A percentile compares a stretch with the other conserved stretches of the same genome.
phyloP scores from a whole-genome alignment of 2,888 invertebrate genomes.

The Cepaea hortensis region DNA sequence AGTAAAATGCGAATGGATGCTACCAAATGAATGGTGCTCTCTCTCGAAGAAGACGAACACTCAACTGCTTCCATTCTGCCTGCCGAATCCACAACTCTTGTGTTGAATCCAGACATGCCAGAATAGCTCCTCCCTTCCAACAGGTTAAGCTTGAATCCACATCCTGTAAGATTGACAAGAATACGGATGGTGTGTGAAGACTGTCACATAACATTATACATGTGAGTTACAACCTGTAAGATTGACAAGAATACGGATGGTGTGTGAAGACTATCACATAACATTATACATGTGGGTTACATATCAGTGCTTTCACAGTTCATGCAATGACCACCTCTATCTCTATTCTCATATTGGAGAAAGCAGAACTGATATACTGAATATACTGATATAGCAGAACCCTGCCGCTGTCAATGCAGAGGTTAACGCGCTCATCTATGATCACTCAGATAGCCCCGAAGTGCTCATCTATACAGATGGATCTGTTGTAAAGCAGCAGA shows the following conservation, averaged over 20 bases:
- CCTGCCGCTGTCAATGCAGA: too few species aligned
- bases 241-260: neutral
- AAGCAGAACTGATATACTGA: too few species aligned
- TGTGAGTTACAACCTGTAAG: constrained; percentile 79
- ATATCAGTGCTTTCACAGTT: constrained; percentile 14
- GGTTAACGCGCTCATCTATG: too few species aligned
- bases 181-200: neutral
- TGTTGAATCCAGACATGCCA: constrained; percentile 94
- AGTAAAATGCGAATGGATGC: too few species aligned
- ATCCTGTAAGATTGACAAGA: constrained; percentile 76
- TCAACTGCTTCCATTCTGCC: constrained; percentile 90
- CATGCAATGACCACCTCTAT: too few species aligned
- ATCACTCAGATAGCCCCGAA: too few species aligned
- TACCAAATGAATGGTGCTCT: constrained; percentile 87
- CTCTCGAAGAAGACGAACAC: constrained; percentile 90
- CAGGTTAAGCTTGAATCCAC: constrained; percentile 90
- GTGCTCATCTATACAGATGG: too few species aligned
- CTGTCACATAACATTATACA: neutral
- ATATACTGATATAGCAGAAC: too few species aligned
- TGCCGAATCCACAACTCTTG: constrained; percentile 93
- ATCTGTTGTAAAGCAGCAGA: too few species aligned
- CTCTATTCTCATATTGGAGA: too few species aligned
- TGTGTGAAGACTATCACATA: too few species aligned
- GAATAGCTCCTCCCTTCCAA: constrained; percentile 96
- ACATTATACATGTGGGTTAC: too few species aligned